A percentile compares a stretch with the other conserved stretches of the same genome.
These are phyloP conservation scores for Hesperophylax magnus DNA, from an alignment of 1,140 invertebrate genomes.

Conservation along the genomic window DNA sequence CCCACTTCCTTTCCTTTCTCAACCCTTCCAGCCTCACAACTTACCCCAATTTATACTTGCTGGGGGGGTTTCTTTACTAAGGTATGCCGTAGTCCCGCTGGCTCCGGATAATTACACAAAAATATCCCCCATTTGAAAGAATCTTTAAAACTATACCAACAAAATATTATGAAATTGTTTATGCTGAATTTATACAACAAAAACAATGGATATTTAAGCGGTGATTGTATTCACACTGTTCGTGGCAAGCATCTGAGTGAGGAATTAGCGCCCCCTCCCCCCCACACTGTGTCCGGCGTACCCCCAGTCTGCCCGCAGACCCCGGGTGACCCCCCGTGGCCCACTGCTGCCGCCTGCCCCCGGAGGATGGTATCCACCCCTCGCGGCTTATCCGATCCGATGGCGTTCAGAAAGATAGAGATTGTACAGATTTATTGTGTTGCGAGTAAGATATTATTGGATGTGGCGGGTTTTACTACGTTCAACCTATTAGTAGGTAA, in stretches of 20 bases:
- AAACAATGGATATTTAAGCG: too few species aligned
- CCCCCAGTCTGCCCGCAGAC: neutral
- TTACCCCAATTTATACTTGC: too few species aligned
- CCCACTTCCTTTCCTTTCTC: too few species aligned
- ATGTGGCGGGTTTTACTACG: too few species aligned
- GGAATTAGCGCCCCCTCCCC: conserved; percentile 30
- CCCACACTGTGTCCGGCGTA: neutral
- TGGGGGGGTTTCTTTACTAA: too few species aligned
- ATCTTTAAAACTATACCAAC: too few species aligned
- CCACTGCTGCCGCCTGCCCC: neutral
- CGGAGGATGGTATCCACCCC: neutral
- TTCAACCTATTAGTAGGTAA: too few species aligned
- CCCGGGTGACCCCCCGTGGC: neutral
- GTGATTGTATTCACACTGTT: conserved; percentile 20
- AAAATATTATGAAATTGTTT: too few species aligned
- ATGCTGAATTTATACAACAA: neutral
- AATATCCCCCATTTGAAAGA: too few species aligned
- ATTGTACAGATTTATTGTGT: conserved; percentile 38
- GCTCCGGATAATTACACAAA: too few species aligned
- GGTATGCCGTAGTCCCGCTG: too few species aligned
- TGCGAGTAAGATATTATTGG: neutral
- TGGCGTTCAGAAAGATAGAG: conserved; percentile 35
- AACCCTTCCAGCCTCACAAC: too few species aligned
- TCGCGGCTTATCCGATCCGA: conserved; percentile 22
- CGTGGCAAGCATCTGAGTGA: conserved; percentile 27